Percentiles rank a stretch among this genome's conserved stretches.
Conservation (phyloP, 2,888 invertebrate genomes). For the Drosophila pseudotalamancana region DNA sequence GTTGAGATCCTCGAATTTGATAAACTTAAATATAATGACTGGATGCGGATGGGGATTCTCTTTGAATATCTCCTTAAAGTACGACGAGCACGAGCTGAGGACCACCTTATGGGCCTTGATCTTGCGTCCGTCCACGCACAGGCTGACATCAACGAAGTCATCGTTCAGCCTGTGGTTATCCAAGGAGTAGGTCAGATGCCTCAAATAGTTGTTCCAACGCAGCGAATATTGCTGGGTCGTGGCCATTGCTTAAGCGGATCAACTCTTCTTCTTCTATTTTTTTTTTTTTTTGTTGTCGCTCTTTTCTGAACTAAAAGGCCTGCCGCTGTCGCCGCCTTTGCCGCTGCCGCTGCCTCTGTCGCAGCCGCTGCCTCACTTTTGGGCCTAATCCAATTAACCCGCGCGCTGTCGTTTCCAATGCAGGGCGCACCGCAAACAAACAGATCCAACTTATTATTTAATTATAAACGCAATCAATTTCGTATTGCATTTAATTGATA, state of each 20-base stretch:
- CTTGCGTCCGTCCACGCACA: slow-evolving; percentile 93
- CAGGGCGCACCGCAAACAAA: background rate
- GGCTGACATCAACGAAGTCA: slow-evolving; percentile 92
- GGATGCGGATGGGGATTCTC: slow-evolving; percentile 93
- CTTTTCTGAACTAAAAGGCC: too few species aligned
- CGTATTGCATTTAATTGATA: slow-evolving; percentile 7
- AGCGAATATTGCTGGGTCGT: slow-evolving; percentile 92
- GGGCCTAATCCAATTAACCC: slow-evolving; percentile 17
- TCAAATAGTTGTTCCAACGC: slow-evolving; percentile 94
- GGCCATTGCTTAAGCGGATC: slow-evolving; percentile 83
- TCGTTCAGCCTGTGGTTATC: slow-evolving; percentile 89
- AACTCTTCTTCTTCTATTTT: background rate
- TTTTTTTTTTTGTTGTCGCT: too few species aligned
- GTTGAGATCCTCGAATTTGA: slow-evolving; percentile 90
- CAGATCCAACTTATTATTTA: slow-evolving; percentile 3
- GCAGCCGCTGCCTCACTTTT: background rate
- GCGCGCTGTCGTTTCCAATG: slow-evolving; percentile 1
- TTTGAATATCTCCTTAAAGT: slow-evolving; percentile 89
- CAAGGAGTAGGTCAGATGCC: slow-evolving; percentile 92
- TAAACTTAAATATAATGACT: slow-evolving; percentile 91
- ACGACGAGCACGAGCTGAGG: slow-evolving; percentile 92
- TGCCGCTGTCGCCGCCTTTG: background rate
- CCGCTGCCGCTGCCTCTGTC: background rate
- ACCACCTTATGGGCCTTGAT: slow-evolving; percentile 94
- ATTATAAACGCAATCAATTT: background rate